Base-by-base conservation (phyloP, 2,888 invertebrate species). In the Tridacna gigas region DNA sequence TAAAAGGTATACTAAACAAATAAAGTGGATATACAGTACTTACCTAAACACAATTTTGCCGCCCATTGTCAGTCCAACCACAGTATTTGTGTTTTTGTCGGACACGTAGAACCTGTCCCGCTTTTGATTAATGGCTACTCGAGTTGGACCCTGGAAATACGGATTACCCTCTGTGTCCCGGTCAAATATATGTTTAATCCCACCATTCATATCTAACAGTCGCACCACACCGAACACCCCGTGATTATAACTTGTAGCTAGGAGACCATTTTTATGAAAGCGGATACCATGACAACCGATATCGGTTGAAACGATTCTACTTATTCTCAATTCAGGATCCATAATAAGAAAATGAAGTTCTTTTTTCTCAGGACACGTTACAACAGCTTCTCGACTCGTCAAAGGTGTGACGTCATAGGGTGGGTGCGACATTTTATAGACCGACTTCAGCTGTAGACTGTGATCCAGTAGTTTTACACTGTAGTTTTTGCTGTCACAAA, bases 31-130 rank as follows among this genome's bases (percentile, higher is more conserved):
- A 7, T 37, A 37, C 7, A 15, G 26, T 11, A 26, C 82, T 37
- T 74, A 84, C 84, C 82, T 73, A 47, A 84, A 84, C 0, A 84
- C 18, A 15, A 84, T 74, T 56, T 84, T 84, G n/a, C 84, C 84
- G 13, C 79, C 82, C 66, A 76, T 75, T 0, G 81, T 65, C 13
- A 82, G 47, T 13, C 79, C 79, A 5, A 84, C 47, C 0, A 84
- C 73, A 20, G 79, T 25, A 56, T 82, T 79, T 7, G 77, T 60
- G 5, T 76, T 79, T 48, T 77, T 84, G 28, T 84, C 84, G n/a
- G 84, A 79, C 18, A 84, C 81, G 48, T 84, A 84, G 26, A 79
- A 82, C 25, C 82, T 74, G 60, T 84, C 84, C 48, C 61, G 60
- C n/a, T 74, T 73, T 20, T 75, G 79, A 28, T 77, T 81, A 20